A percentile compares a stretch with the other conserved stretches of the same genome.
phyloP scores from a whole-genome alignment of 2,113 vertebrate genomes.

The Girardinichthys multiradiatus region DNA sequence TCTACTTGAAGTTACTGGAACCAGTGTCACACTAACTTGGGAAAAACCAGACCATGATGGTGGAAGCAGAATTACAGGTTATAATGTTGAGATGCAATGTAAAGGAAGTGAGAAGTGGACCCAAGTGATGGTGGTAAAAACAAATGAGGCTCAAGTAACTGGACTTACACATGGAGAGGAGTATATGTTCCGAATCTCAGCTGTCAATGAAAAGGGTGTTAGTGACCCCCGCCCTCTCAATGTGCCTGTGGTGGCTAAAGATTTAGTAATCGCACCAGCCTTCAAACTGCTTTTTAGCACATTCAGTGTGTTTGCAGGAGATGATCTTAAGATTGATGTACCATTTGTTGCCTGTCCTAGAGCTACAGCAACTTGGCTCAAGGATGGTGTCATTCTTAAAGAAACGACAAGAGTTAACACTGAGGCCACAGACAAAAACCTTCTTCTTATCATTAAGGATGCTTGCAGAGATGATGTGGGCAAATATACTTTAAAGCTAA shows the following conservation, averaged over 20 bases:
- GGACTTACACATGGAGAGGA: conserved; percentile 95
- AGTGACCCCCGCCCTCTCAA: conserved; percentile 93
- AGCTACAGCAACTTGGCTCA: conserved; percentile 88
- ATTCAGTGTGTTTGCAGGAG: conserved; percentile 92
- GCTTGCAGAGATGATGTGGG: conserved; percentile 95
- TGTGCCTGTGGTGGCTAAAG: conserved; percentile 93
- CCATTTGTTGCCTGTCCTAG: conserved; percentile 91
- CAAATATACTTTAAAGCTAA: conserved; percentile 88
- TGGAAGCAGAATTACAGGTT: conserved; percentile 94
- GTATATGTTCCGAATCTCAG: conserved; percentile 94
- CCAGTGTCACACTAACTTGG: conserved; percentile 91
- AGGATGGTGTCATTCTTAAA: conserved; percentile 87
- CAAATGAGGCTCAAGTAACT: conserved; percentile 86
- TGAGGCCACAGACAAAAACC: conserved; percentile 86
- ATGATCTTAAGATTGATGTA: conserved; percentile 95
- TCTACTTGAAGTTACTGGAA: conserved; percentile 89
- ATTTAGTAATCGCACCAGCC: conserved; percentile 90
- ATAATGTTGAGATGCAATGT: conserved; percentile 96
- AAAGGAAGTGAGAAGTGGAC: conserved; percentile 97
- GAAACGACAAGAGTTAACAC: conserved; percentile 96
- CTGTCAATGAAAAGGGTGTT: conserved; percentile 94
- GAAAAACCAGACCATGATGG: conserved; percentile 98
- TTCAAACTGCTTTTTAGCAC: conserved; percentile 92
- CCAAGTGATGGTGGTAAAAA: conserved; percentile 92
- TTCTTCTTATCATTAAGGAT: conserved; percentile 91